Conservation (phyloP, 2,888 invertebrate genomes). For the Thumatha senex region DNA sequence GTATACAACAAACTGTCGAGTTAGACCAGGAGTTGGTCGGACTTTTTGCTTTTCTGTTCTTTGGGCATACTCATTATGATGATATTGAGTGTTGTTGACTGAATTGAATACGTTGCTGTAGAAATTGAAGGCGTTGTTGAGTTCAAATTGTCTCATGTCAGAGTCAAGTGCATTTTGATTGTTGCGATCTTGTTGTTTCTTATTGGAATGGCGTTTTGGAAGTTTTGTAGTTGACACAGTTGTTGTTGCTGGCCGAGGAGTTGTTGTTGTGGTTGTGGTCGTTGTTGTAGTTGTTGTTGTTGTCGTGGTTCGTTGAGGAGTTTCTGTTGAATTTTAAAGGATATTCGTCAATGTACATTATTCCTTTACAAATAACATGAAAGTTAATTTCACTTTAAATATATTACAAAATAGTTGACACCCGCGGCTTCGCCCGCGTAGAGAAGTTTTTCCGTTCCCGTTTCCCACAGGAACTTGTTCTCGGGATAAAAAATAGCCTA, state of each 20-base stretch:
- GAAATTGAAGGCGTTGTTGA: conserved; percentile 68
- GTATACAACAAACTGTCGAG: conserved; percentile 59
- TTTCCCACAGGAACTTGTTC: too few relatives aligned
- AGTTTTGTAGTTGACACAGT: conserved; percentile 57
- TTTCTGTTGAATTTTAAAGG: conserved; percentile 64
- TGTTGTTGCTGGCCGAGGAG: conserved; percentile 57
- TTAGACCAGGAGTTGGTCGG: conserved; percentile 70
- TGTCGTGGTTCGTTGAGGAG: conserved; percentile 68
- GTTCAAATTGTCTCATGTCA: conserved; percentile 62
- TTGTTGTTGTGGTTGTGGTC: conserved; percentile 67
- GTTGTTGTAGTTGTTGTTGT: conserved; percentile 77
- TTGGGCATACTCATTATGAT: conserved; percentile 66
- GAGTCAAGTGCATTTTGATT: conserved; percentile 69
- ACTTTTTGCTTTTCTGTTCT: conserved; percentile 72
- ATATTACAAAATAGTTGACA: too few relatives aligned
- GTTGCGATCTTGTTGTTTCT: conserved; percentile 64
- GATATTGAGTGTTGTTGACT: conserved; percentile 49
- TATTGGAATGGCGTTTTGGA: conserved; percentile 63
- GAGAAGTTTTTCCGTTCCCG: too few relatives aligned
- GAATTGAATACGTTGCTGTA: conserved; percentile 60
- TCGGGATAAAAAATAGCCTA: too few relatives aligned
- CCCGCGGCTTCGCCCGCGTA: too few relatives aligned
- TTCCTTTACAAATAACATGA: neutral
- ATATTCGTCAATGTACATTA: conserved; percentile 10
- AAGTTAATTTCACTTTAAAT: too few relatives aligned